Evolutionary conservation across 2,888 invertebrate genomes (phyloP).

Genomic region (Tetanocera ferruginea): DNA sequence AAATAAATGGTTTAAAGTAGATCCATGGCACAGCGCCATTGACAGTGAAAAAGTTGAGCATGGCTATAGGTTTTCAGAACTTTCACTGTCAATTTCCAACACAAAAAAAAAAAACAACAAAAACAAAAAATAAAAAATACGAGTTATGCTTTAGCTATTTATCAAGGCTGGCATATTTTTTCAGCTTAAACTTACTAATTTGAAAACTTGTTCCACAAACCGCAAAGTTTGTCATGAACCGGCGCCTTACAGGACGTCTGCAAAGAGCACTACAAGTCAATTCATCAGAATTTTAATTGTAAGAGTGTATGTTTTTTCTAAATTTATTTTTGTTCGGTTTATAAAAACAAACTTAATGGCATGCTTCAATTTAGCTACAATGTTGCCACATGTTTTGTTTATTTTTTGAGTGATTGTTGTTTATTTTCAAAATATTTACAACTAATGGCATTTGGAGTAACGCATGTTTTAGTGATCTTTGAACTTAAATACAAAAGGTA

Average conservation of each 20-base stretch:
- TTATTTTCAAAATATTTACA: neutral
- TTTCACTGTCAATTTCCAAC: neutral
- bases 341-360: neutral
- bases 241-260: no score
- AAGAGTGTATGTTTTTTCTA: no score
- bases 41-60: neutral
- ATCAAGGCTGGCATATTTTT: no score
- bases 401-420: neutral
- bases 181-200: neutral
- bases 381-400: neutral
- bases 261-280: no score
- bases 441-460: neutral
- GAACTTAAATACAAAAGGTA: no score
- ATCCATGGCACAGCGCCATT: neutral
- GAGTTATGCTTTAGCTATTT: no score
- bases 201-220: neutral
- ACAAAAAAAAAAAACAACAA: neutral
- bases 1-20: neutral
- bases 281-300: no score
- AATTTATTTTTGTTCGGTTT: neutral
- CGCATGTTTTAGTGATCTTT: conserved; percentile 8
- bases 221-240: neutral
- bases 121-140: neutral
- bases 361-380: neutral
- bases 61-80: no score